phyloP scores from a whole-genome alignment of 2,797 vertebrate genomes.

The Pseudomugil tenellus region DNA sequence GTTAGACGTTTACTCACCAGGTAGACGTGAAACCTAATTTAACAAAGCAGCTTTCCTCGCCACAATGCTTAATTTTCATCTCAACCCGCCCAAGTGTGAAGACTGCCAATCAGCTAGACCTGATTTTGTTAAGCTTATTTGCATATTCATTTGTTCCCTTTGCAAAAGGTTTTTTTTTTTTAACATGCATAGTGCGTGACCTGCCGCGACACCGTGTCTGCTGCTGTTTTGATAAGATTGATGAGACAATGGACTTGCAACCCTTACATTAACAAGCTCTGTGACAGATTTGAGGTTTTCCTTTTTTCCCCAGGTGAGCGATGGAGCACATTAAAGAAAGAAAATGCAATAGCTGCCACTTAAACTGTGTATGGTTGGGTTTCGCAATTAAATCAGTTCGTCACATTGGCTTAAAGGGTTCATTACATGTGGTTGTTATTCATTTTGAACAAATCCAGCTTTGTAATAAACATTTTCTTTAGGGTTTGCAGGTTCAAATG shows the following conservation, averaged over 20 bases:
- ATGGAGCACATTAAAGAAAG: slow-evolving; percentile 31
- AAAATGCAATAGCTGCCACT: slow-evolving; percentile 40
- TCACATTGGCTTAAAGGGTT: slow-evolving; percentile 4
- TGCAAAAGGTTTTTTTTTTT: slow-evolving; percentile 57
- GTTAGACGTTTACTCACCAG: slow-evolving; percentile 42
- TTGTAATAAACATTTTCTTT: not conserved
- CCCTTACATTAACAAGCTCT: slow-evolving; percentile 22
- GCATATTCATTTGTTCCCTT: slow-evolving; percentile 69
- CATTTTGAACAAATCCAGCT: slow-evolving; percentile 18
- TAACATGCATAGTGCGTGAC: slow-evolving; percentile 62
- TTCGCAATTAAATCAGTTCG: slow-evolving; percentile 45
- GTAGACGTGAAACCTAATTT: slow-evolving; percentile 61
- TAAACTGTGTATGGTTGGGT: slow-evolving; percentile 20
- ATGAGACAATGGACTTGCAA: slow-evolving; percentile 57
- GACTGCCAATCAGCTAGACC: slow-evolving; percentile 55
- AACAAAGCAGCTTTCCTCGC: slow-evolving; percentile 47
- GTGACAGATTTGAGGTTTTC: slow-evolving; percentile 23
- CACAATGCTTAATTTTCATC: slow-evolving; percentile 53
- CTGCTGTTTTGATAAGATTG: slow-evolving; percentile 71
- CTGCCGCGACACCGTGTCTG: slow-evolving; percentile 39
- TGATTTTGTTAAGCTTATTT: slow-evolving; percentile 54
- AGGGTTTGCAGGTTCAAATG: not conserved
- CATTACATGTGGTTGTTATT: not conserved
- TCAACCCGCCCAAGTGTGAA: slow-evolving; percentile 57
- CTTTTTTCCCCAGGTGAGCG: slow-evolving; percentile 20